Evolutionary conservation across 2,797 vertebrate genomes (phyloP).

Genomic region (Bovichtus variegatus): DNA sequence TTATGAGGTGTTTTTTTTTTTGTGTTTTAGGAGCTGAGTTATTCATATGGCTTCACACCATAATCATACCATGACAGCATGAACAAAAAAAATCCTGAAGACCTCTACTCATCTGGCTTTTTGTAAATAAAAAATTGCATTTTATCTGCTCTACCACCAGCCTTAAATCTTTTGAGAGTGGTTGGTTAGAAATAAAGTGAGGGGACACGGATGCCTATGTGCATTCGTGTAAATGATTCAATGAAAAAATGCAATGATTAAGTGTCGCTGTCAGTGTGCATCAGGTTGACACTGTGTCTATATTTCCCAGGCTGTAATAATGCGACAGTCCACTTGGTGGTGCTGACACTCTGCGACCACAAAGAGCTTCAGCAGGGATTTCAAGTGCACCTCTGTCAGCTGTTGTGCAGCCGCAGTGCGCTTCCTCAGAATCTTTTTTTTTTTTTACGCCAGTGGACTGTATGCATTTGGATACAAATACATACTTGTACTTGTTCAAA

Average conservation of each 20-base stretch:
- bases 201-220: constrained; percentile 39
- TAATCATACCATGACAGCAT: constrained; percentile 9
- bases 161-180: constrained; percentile 33
- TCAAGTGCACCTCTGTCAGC: constrained; percentile 30
- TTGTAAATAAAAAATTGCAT: constrained; percentile 10
- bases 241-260: constrained; percentile 52
- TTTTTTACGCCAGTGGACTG: not conserved
- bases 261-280: constrained; percentile 69
- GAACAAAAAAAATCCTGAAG: not conserved
- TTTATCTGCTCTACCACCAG: constrained; percentile 27
- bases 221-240: constrained; percentile 57
- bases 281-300: constrained; percentile 55
- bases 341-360: constrained; percentile 56
- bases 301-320: constrained; percentile 19
- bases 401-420: constrained; percentile 63
- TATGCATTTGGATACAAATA: constrained; percentile 17
- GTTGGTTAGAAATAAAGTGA: constrained; percentile 39
- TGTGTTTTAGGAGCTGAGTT: constrained; percentile 4
- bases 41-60: constrained; percentile 24
- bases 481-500: constrained; percentile 4
- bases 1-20: not conserved
- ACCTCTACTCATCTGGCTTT: constrained; percentile 3
- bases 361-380: constrained; percentile 1
- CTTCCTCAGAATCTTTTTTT: constrained; percentile 22
- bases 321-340: constrained; percentile 69